Percentiles rank a stretch among this genome's conserved stretches.
These are phyloP conservation scores for Ostrea denselamellosa DNA, from an alignment of 1,140 invertebrate species.

Conservation along the genomic window DNA sequence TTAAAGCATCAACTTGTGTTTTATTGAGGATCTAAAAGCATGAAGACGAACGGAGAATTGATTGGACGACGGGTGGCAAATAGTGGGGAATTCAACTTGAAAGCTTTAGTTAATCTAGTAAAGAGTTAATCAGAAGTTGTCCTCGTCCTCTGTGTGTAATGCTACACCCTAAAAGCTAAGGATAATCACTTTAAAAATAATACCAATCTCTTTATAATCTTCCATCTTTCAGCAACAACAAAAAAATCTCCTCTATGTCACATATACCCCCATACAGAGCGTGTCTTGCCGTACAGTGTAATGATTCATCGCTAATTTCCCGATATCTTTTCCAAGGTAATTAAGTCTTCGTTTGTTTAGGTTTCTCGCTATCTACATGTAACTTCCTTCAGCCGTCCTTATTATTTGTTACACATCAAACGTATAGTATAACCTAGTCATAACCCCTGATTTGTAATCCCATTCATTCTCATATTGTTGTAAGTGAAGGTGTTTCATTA, in stretches of 20 bases:
- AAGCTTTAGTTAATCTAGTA: constrained; percentile 15
- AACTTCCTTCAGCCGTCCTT: background rate
- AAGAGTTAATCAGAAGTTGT: constrained; percentile 14
- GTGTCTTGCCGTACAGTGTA: background rate
- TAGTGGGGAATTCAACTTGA: constrained; percentile 20
- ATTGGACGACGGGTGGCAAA: constrained; percentile 15
- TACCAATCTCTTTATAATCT: background rate
- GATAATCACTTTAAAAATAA: constrained; percentile 39
- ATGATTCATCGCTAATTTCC: background rate
- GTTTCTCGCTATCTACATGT: background rate
- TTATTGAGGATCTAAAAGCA: constrained; percentile 25
- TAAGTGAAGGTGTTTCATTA: constrained; percentile 23
- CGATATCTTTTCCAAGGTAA: background rate
- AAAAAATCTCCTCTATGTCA: background rate
- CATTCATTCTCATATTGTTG: background rate
- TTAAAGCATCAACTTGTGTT: constrained; percentile 38
- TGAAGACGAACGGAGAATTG: constrained; percentile 29
- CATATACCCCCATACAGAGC: background rate
- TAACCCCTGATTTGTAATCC: background rate
- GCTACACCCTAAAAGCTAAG: constrained; percentile 22
- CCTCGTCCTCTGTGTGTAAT: constrained; percentile 13
- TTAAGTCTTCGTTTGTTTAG: background rate
- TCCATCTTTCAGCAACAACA: constrained; percentile 18
- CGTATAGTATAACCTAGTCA: background rate
- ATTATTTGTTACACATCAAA: constrained; percentile 18